Base-by-base conservation (phyloP, 2,797 vertebrate species). In the Fistularia tabacaria region DNA sequence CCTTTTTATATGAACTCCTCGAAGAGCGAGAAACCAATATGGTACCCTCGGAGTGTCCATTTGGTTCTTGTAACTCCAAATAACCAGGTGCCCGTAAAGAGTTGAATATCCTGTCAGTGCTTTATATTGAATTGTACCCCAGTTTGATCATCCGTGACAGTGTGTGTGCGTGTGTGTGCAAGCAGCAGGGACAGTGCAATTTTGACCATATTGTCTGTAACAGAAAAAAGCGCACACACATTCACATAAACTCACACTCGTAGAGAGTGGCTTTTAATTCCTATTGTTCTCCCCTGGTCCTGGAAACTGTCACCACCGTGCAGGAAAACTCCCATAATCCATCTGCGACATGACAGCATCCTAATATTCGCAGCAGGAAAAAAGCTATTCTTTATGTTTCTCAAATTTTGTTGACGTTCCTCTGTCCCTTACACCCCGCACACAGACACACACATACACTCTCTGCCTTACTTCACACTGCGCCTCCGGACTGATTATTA, bases 321-420 rank as follows among this genome's bases (percentile, higher is more conserved):
- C 62, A 53, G 63, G 64, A 80, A 77, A 81, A 80, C 66, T 83
- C 71, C 74, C 66, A 71, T 82, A 81, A 86, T 84, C 79, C 80
- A 84, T 83, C 77, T 75, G 79, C 73, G 62, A 51, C 56, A 50
- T 78, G 79, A 74, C 81, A 66, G 68, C 67, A 59, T 58, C 51
- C 62, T 58, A 66, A 73, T 64, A 62, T 78, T 58, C 42, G 13
- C 61, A 64, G 53, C 46, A 43, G 14, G 14, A 57, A 55, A 64
- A 77, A 77, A 73, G 52, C 71, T 68, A 37, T 74, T 71, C 62
- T 78, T 74, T 58, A 59, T 62, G 37, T 48, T 54, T 25, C 25
- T 25, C 25, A 25, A 25, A 3, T 25, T 25, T 25, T 25, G 25
- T 25, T 25, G 25, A 25, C 25, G 25, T 25, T 25, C 25, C 53